Base-by-base conservation (phyloP, 2,888 invertebrate genomes). In the Halictus quadricinctus region DNA sequence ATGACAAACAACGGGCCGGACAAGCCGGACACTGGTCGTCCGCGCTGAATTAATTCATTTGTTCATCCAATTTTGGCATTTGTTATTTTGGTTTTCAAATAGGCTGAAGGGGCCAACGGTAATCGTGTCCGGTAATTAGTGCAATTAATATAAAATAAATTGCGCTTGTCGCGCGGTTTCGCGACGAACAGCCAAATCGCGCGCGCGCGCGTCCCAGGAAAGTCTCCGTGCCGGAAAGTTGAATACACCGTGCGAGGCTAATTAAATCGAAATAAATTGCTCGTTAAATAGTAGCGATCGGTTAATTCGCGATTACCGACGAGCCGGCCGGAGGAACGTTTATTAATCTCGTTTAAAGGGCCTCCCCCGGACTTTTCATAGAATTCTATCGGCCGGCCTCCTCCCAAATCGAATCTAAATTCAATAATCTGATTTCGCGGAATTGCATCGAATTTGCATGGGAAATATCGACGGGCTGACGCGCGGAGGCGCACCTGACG, bases 361-460 rank as follows among this genome's bases (percentile, higher is more conserved):
- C 36, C n/a, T 0, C 18, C 2, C 2, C 18, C 13, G 69, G 78
- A 76, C 83, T 76, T 76, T 76, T 83, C 84, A 29, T 76, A 66
- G 75, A 76, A 84, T 79, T 79, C 75, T 69, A 83, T 84, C 54
- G 41, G 64, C 83, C 66, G n/a, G n/a, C n/a, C 21, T 18, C 54
- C 54, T n/a, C 29, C 72, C 50, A 66, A 70, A 83, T 84, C 79
- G 84, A 83, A 84, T 83, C 79, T 76, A 73, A 75, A 83, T 83
- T 84, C 83, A 83, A 83, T 83, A 83, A 84, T 79, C 84, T 72
- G 84, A 83, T 84, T 74, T 69, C 58, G 64, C 54, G 84, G 83
- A 84, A 83, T 84, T 83, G 84, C 84, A 64, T 43, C 43, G 66
- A 72, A 83, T 84, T 84, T 79, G 83, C 83, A 79, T 83, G 48